Percentiles rank a stretch among this genome's conserved stretches.
These are phyloP conservation scores for Lethenteron camtschaticum DNA, from an alignment of 2,113 vertebrate genomes.

Conservation along the genomic window DNA sequence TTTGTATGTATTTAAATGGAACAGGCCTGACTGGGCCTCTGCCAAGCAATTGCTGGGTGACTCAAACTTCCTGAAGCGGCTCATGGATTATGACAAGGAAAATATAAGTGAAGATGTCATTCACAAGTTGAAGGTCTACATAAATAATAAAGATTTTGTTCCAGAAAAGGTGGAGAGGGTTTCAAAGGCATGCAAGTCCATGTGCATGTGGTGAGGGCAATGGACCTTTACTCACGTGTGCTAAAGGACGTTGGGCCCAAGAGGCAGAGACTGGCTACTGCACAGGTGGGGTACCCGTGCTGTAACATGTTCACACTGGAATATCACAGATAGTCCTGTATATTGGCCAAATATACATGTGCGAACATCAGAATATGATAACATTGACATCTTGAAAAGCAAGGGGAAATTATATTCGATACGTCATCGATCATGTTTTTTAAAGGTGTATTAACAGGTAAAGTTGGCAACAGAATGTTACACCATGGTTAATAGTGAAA, in stretches of 20 bases:
- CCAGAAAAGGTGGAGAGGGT: conserved; percentile 54
- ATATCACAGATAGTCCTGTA: too few species aligned
- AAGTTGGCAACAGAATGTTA: too few species aligned
- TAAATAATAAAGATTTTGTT: conserved; percentile 44
- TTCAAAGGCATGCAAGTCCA: conserved; percentile 44
- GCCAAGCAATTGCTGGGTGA: conserved; percentile 49
- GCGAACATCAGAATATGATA: too few species aligned
- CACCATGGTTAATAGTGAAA: too few species aligned
- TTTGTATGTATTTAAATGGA: background rate
- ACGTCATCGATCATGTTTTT: too few species aligned
- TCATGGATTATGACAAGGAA: conserved; percentile 43
- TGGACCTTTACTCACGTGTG: conserved; percentile 40
- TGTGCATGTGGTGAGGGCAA: conserved; percentile 53
- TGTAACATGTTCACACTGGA: too few species aligned
- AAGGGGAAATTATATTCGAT: too few species aligned
- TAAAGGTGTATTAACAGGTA: too few species aligned
- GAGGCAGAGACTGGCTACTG: conserved; percentile 31
- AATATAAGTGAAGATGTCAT: conserved; percentile 40
- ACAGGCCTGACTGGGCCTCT: conserved; percentile 38
- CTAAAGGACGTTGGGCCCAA: conserved; percentile 43
- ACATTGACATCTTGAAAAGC: too few species aligned
- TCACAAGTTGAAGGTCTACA: conserved; percentile 37
- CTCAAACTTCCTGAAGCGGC: conserved; percentile 35
- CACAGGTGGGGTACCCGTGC: conserved; percentile 22
- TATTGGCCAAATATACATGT: too few species aligned